Conservation (phyloP, 2,888 invertebrate species). For the Drosophila fulvimacula region DNA sequence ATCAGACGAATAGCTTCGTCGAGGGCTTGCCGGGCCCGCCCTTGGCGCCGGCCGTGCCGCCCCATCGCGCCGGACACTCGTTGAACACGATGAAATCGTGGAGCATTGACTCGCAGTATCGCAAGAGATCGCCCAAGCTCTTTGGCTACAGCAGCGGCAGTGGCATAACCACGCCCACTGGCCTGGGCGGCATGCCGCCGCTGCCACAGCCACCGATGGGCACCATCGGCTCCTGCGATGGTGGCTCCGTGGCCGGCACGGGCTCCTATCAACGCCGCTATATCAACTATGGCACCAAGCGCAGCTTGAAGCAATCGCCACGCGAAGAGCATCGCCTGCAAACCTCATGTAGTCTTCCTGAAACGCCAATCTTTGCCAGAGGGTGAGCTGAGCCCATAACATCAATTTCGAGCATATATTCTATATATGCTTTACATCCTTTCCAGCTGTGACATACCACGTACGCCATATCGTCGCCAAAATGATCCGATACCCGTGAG, state of each 20-base stretch:
- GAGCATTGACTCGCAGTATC: slow-evolving; percentile 93
- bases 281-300: slow-evolving; percentile 85
- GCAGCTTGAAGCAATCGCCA: slow-evolving; percentile 86
- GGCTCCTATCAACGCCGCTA: slow-evolving; percentile 86
- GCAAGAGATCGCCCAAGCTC: slow-evolving; percentile 86
- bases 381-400: slow-evolving; percentile 85
- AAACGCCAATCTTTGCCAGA: slow-evolving; percentile 94
- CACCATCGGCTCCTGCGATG: slow-evolving; percentile 53
- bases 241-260: slow-evolving; percentile 72
- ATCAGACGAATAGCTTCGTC: slow-evolving; percentile 55
- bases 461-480: slow-evolving; percentile 90
- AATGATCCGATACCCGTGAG: slow-evolving; percentile 84
- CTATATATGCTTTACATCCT: background rate
- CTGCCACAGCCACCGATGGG: slow-evolving; percentile 60
- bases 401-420: background rate
- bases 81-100: slow-evolving; percentile 91
- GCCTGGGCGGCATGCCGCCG: slow-evolving; percentile 67
- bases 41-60: slow-evolving; percentile 89
- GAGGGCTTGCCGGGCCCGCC: slow-evolving; percentile 60
- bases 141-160: slow-evolving; percentile 86
- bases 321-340: slow-evolving; percentile 89
- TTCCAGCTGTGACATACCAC: slow-evolving; percentile 90
- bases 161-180: slow-evolving; percentile 80
- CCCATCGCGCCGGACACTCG: slow-evolving; percentile 87
- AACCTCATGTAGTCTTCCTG: slow-evolving; percentile 94